Conservation (phyloP, 2,113 vertebrate genomes). For the Alces alces region DNA sequence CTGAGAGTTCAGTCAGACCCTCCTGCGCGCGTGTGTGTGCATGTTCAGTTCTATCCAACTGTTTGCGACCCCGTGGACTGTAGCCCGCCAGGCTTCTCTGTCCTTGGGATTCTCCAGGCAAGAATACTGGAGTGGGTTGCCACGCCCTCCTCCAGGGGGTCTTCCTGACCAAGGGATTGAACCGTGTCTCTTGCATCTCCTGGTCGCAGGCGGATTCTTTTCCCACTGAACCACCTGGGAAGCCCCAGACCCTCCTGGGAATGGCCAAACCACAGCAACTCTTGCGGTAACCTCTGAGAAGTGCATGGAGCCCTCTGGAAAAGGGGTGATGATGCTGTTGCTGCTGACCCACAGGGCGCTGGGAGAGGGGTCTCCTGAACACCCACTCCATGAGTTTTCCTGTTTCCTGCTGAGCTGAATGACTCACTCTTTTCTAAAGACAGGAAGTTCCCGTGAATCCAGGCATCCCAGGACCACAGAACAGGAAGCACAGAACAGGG, state of each 20-base stretch:
- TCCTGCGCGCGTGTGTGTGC: fast-evolving
- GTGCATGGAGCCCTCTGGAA: neutral
- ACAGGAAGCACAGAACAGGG: neutral
- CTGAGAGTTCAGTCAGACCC: neutral
- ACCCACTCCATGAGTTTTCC: neutral
- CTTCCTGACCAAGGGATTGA: neutral
- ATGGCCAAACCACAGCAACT: neutral
- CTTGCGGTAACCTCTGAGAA: neutral
- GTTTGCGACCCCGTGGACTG: neutral
- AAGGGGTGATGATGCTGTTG: neutral
- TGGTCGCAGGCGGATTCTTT: neutral
- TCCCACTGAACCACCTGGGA: neutral
- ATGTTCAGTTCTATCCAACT: neutral
- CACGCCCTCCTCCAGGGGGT: neutral
- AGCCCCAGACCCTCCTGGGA: neutral
- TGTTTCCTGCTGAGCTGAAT: neutral
- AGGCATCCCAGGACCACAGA: neutral
- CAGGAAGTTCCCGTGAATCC: neutral
- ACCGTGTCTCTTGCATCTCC: neutral
- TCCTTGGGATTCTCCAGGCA: neutral
- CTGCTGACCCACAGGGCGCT: neutral
- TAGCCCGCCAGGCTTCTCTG: neutral
- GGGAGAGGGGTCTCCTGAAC: neutral
- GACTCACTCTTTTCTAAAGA: neutral
- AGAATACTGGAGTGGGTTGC: neutral